A percentile compares a stretch with the other conserved stretches of the same genome.
Conservation (phyloP, 2,888 invertebrate species). For the Sphecodes monilicornis region DNA sequence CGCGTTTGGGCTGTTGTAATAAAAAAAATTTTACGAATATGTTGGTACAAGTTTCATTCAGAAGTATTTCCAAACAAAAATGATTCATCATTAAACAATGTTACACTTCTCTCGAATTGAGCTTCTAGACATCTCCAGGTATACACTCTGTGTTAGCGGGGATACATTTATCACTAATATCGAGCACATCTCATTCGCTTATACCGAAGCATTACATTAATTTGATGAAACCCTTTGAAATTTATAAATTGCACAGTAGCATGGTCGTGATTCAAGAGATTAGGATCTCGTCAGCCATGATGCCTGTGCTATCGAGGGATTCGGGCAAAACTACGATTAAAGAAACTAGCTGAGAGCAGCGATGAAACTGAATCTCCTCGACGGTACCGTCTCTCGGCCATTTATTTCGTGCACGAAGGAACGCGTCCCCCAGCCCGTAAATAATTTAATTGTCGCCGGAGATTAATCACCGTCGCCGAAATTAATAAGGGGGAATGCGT, state of each 20-base stretch:
- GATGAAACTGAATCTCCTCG: constrained; percentile 54
- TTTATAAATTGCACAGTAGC: background rate
- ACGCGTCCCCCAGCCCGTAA: constrained; percentile 57
- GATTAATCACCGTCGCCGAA: constrained; percentile 73
- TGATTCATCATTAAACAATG: background rate
- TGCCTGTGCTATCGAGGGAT: background rate
- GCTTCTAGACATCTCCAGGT: too few relatives aligned
- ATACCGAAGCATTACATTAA: background rate
- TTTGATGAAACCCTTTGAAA: background rate
- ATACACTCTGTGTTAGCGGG: background rate
- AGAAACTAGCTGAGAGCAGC: constrained; percentile 31
- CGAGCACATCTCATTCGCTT: background rate
- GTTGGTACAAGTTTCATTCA: background rate
- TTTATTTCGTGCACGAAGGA: constrained; percentile 65
- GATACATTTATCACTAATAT: background rate
- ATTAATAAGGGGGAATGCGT: constrained; percentile 78
- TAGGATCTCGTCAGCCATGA: background rate
- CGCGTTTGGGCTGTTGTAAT: too few relatives aligned
- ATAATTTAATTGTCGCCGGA: constrained; percentile 73
- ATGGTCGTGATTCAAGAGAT: background rate
- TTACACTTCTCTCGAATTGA: too few relatives aligned
- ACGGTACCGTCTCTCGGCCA: constrained; percentile 50
- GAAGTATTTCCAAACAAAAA: background rate
- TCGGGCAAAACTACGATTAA: constrained; percentile 28
- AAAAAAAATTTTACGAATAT: too few relatives aligned